phyloP scores from a whole-genome alignment of 92 coral and sea anemone genomes.

The Palythoa heliodiscus region DNA sequence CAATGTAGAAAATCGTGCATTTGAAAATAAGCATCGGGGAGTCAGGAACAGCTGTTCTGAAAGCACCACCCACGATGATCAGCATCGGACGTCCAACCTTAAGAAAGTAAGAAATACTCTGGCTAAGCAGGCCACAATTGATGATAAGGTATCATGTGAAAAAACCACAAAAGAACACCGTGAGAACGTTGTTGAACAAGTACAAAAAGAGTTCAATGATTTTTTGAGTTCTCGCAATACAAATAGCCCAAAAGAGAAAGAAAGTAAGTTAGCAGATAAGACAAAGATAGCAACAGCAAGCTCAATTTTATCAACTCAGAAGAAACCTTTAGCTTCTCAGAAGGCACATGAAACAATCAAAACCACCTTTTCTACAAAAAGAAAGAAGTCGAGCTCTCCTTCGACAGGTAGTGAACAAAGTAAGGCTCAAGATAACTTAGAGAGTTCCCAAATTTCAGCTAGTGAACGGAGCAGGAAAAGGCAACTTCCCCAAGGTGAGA shows the following conservation, averaged over 20 bases:
- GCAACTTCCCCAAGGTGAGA: background rate
- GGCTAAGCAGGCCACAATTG: background rate
- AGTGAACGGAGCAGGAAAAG: background rate
- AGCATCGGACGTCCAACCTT: background rate
- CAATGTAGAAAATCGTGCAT: too few species aligned
- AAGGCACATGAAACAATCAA: background rate
- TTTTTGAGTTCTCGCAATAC: background rate
- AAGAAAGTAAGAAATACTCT: background rate
- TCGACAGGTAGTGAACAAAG: background rate
- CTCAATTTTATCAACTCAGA: background rate
- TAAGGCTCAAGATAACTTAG: background rate
- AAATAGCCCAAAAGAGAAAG: background rate
- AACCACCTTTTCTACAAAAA: background rate
- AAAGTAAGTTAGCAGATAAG: background rate
- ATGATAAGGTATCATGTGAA: background rate
- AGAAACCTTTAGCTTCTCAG: background rate
- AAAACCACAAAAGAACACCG: background rate
- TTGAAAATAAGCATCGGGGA: background rate
- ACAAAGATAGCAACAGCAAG: background rate
- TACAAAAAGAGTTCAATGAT: background rate
- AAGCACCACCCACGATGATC: background rate
- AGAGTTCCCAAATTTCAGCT: background rate
- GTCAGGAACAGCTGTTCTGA: background rate
- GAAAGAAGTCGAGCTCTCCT: background rate
- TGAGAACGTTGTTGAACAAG: slow-evolving; percentile 2